phyloP scores from a whole-genome alignment of 2,113 vertebrate genomes.

The cattle (Bos taurus) region ARS-UCD2.0 NC_037328.1:154871501-154872000 shows the following conservation, averaged over 20 bases:
- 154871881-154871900: background rate
- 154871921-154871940: background rate
- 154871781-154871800: background rate
- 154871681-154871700: background rate
- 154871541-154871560: background rate
- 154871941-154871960: background rate
- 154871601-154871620: background rate
- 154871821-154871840: background rate
- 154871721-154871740: background rate
- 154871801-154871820: background rate
- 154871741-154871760: background rate
- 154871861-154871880: background rate
- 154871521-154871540: background rate
- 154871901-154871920: background rate
- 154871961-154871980: background rate
- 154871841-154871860: background rate
- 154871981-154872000: too few relatives aligned
- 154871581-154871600: background rate
- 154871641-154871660: background rate
- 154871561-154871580: background rate
- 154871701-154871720: background rate
- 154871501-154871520: background rate
- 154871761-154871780: background rate
- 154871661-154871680: background rate
- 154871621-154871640: background rate